A percentile compares a stretch with the other conserved stretches of the same genome.
These are phyloP conservation scores for Pelusios castaneus DNA, from an alignment of 2,113 vertebrate genomes.

Conservation along the genomic window DNA sequence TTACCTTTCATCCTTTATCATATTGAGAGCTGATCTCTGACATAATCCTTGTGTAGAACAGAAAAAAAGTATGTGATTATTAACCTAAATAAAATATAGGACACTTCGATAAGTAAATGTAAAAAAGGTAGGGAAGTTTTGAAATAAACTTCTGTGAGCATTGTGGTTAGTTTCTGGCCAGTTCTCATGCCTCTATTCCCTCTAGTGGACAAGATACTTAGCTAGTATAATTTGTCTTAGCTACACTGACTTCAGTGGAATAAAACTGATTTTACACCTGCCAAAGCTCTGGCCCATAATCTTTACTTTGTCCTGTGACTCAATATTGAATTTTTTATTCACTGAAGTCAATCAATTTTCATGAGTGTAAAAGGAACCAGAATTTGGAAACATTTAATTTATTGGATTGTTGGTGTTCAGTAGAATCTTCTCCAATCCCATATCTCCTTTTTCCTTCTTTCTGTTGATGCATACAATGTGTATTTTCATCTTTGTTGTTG, in stretches of 20 bases:
- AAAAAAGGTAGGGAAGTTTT: neutral
- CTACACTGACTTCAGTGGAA: neutral
- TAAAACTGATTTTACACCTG: neutral
- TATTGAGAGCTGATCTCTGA: neutral
- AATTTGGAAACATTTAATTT: neutral
- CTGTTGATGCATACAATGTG: neutral
- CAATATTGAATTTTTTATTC: neutral
- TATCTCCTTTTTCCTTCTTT: neutral
- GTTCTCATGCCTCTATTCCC: neutral
- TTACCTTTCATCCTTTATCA: neutral
- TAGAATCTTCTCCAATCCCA: rapidly evolving
- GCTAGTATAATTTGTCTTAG: neutral
- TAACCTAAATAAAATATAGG: neutral
- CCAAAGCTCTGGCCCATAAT: neutral
- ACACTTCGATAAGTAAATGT: neutral
- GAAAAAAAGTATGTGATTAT: neutral
- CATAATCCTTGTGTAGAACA: neutral
- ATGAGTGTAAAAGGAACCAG: neutral
- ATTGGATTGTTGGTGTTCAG: rapidly evolving
- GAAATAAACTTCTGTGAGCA: neutral
- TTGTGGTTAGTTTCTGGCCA: rapidly evolving
- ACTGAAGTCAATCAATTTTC: neutral
- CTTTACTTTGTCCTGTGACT: neutral
- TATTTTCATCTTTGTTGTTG: neutral
- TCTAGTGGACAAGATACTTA: neutral